Percentiles rank a stretch among this genome's conserved stretches.
Conservation (phyloP, 2,888 invertebrate genomes). For the Teleiodes luculella region DNA sequence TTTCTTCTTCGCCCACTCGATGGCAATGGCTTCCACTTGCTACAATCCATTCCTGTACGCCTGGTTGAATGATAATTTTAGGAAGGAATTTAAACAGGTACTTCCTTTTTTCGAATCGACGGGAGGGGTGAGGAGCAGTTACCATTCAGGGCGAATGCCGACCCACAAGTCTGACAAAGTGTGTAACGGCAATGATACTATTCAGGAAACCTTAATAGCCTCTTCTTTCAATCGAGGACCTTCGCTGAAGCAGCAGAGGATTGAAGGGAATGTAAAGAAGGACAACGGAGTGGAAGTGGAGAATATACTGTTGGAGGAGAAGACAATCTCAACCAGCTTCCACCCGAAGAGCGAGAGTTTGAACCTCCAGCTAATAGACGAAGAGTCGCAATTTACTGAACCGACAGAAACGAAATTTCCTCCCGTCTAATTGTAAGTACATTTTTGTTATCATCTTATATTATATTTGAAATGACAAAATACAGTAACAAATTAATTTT, state of each 20-base stretch:
- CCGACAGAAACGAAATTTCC: constrained; percentile 47
- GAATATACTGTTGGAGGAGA: constrained; percentile 74
- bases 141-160: constrained; percentile 66
- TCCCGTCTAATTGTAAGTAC: constrained; percentile 53
- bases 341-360: constrained; percentile 59
- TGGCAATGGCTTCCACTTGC: constrained; percentile 97
- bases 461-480: no score
- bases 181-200: constrained; percentile 87
- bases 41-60: constrained; percentile 98
- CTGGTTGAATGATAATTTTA: constrained; percentile 97
- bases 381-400: constrained; percentile 61
- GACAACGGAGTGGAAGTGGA: constrained; percentile 79
- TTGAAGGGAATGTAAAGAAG: constrained; percentile 61
- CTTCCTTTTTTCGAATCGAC: constrained; percentile 80
- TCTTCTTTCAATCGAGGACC: constrained; percentile 77
- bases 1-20: constrained; percentile 94
- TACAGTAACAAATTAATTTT: no score
- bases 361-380: constrained; percentile 64
- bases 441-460: no score
- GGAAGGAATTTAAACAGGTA: constrained; percentile 94
- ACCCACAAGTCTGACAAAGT: constrained; percentile 81
- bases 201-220: constrained; percentile 82
- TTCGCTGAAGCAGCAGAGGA: constrained; percentile 56
- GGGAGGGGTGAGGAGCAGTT: constrained; percentile 70
- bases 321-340: constrained; percentile 54